Evolutionary conservation across 2,797 vertebrate species (phyloP), one percentile per base, ranked within the genome.

Genomic region (Bradypodion ventrale): DNA sequence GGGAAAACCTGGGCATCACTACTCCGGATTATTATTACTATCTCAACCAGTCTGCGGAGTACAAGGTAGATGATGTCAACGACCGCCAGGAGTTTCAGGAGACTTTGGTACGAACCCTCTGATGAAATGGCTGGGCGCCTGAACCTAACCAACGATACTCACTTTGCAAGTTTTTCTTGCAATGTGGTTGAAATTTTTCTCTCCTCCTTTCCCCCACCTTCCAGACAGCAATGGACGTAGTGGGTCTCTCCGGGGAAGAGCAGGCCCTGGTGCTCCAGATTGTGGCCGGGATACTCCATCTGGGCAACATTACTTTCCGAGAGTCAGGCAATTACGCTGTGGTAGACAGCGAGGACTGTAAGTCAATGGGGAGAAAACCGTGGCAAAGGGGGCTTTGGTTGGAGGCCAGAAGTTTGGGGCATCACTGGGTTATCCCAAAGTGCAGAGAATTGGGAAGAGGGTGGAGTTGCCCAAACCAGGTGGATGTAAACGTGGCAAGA

Each of bases 311-410:
- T 79, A 88, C 92, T 83, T 97, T 97, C 88, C 95, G 89, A 86
- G 97, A 97, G 79, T 95, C 96, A 16, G 97, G 97, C 87, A 97
- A 97, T 92, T 97, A 97, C 8, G 97, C 97, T 1, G 84, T 96
- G 82, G 97, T 97, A 25, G 97, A 97, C 78, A 97, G 97, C 21
- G 91, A 94, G 85, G 97, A 97, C 92, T 97, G 97, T 97, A 85
- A 96, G 97, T 81, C 86, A 10, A 1, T 35, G 40, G 9, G 16
- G 25, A 32, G 32, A n/a, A 12, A 7, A 4, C 25, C 6, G 32
- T 44, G 40, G 32, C 13, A 35, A 37, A 19, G 52, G 52, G 56
- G 4, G 5, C 2, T 65, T 65, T 16, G 44, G 32, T 37, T n/a
- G 32, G 25, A 15, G 60, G 78, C 6, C 40, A 4, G 8, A 29